phyloP scores from a whole-genome alignment of 2,113 vertebrate genomes.

The Accipiter virgatus region DNA sequence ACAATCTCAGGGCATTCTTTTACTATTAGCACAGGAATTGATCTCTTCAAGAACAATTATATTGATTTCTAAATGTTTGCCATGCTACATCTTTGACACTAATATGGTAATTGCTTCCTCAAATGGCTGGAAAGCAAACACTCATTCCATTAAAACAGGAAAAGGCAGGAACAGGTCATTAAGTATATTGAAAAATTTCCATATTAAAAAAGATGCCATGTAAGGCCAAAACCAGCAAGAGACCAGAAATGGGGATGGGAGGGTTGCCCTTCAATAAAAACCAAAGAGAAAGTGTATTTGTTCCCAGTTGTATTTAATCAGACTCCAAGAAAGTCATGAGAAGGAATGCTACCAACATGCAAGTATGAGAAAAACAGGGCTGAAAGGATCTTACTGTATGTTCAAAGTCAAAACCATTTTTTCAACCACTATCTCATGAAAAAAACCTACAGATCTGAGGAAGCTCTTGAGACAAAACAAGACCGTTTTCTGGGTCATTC shows the following conservation, averaged over 20 bases:
- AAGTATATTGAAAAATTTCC: not conserved
- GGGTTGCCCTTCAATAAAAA: not conserved
- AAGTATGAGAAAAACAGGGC: not conserved
- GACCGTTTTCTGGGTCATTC: not conserved
- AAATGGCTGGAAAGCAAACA: not conserved
- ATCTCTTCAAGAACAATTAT: not conserved
- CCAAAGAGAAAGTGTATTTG: not conserved
- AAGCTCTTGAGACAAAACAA: conserved; percentile 11
- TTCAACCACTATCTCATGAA: not conserved
- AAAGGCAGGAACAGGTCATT: not conserved
- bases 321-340: not conserved
- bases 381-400: not conserved
- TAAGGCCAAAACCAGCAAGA: not conserved
- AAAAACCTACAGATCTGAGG: not conserved
- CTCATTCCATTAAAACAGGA: not conserved
- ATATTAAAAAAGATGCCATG: not conserved
- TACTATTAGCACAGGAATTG: not conserved
- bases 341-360: not conserved
- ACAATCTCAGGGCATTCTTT: not conserved
- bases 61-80: not conserved
- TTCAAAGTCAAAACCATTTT: not conserved
- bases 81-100: not conserved
- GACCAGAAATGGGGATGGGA: not conserved
- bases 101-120: not conserved
- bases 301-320: not conserved